A percentile compares a stretch with the other conserved stretches of the same genome.
Conservation (phyloP, 2,888 invertebrate genomes). For the Listrodromus nycthemerus region DNA sequence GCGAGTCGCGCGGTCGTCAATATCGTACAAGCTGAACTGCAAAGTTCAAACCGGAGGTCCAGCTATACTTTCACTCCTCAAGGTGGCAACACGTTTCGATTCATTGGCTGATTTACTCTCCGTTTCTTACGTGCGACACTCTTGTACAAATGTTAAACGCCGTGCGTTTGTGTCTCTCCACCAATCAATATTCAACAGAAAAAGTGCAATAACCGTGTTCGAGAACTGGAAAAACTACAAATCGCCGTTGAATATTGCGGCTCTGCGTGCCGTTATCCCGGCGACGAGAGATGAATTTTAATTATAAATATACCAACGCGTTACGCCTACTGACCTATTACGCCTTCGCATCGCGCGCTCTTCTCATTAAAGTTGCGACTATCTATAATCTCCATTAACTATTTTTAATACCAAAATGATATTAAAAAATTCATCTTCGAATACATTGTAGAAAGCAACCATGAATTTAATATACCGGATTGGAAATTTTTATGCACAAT, state of each 20-base stretch:
- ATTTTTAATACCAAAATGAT: neutral
- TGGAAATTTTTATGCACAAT: no score
- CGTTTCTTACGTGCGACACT: constrained; percentile 28
- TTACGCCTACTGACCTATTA: constrained; percentile 56
- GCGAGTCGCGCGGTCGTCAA: constrained; percentile 50
- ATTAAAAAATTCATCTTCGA: neutral
- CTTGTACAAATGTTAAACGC: constrained; percentile 8
- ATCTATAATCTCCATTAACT: constrained; percentile 3
- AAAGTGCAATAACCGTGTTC: constrained; percentile 65
- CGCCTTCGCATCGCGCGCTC: constrained; percentile 3
- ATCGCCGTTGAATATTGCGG: neutral
- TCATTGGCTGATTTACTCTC: constrained; percentile 43
- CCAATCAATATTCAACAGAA: constrained; percentile 6
- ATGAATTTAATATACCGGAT: no score
- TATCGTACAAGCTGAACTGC: constrained; percentile 57
- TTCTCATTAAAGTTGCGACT: constrained; percentile 12
- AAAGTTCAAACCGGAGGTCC: constrained; percentile 75
- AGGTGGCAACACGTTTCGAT: constrained; percentile 71
- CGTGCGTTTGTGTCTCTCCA: neutral
- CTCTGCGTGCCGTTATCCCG: constrained; percentile 6
- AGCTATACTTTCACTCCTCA: constrained; percentile 78
- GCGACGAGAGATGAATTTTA: constrained; percentile 58
- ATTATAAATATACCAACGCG: constrained; percentile 36
- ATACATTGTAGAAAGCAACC: neutral
- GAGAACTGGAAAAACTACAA: constrained; percentile 30